Percentiles rank a stretch among this genome's conserved stretches.
phyloP scores from a whole-genome alignment of 2,888 invertebrate species.

The Galerucella calmariensis region DNA sequence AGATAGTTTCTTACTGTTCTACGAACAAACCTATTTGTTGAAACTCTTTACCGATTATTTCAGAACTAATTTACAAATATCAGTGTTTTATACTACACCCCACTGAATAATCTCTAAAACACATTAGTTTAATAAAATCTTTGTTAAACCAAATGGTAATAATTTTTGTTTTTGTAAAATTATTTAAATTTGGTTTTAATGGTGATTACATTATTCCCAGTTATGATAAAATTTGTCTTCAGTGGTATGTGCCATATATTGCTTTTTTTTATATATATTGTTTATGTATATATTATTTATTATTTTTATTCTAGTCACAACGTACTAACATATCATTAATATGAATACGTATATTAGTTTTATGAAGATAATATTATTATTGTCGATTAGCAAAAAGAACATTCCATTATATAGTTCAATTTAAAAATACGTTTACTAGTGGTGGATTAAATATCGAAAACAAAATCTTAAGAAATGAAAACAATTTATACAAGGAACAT shows the following conservation, averaged over 20 bases:
- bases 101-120: neutral
- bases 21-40: no score
- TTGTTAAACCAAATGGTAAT: neutral
- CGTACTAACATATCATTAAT: constrained; percentile 1
- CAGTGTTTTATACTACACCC: neutral
- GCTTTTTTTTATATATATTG: neutral
- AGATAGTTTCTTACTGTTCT: no score
- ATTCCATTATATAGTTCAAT: neutral
- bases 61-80: neutral
- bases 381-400: neutral
- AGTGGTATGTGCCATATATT: constrained; percentile 8
- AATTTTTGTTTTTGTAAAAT: neutral
- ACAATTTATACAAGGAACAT: no score
- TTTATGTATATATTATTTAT: constrained; percentile 3
- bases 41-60: no score
- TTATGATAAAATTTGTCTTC: constrained; percentile 4
- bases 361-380: neutral
- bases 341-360: neutral
- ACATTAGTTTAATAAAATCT: neutral
- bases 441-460: no score
- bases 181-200: neutral
- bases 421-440: neutral
- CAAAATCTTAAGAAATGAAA: no score
- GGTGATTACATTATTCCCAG: neutral
- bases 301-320: constrained; percentile 5